Conservation (phyloP, 2,888 invertebrate species). For the Leuctra nigra region DNA sequence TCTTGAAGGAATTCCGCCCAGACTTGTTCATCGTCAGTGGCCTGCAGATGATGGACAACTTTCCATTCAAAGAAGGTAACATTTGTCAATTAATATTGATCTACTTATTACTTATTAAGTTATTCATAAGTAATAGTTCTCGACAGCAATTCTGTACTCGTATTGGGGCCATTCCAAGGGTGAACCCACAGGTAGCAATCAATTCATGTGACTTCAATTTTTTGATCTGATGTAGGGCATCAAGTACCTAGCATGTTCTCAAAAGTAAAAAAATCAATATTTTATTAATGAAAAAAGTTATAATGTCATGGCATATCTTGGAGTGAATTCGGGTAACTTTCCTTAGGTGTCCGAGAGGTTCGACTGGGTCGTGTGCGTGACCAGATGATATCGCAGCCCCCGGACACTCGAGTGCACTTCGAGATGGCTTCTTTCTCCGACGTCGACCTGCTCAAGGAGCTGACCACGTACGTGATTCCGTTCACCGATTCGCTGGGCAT, state of each 20-base stretch:
- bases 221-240: no score
- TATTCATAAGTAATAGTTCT: no score
- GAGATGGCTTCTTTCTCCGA: conserved; percentile 85
- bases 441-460: conserved; percentile 55
- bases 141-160: no score
- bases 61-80: conserved; percentile 58
- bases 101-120: no score
- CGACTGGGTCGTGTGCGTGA: conserved; percentile 57
- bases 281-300: no score
- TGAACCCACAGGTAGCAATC: no score
- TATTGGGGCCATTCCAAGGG: no score
- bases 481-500: conserved; percentile 76
- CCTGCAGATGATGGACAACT: conserved; percentile 85
- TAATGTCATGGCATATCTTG: no score
- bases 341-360: conserved; percentile 53
- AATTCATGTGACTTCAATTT: no score
- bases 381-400: conserved; percentile 56
- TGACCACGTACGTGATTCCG: conserved; percentile 61
- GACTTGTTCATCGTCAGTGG: conserved; percentile 74
- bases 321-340: neutral
- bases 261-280: no score
- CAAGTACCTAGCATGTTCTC: no score
- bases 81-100: no score
- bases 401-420: conserved; percentile 64
- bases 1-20: conserved; percentile 56